phyloP scores from a whole-genome alignment of 2,113 vertebrate species.

The Sylvilagus bachmani region DNA sequence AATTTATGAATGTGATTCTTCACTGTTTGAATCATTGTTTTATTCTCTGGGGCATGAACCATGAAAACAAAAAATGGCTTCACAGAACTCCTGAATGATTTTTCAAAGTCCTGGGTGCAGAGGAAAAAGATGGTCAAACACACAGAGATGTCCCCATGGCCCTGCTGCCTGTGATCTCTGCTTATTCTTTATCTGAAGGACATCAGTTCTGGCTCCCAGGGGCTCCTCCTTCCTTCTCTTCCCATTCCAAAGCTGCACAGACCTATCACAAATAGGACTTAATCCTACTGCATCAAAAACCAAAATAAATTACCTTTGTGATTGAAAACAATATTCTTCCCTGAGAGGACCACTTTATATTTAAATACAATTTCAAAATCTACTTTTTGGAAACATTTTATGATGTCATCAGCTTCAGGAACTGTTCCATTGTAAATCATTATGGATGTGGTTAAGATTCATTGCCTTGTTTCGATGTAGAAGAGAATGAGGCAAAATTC shows the following conservation, averaged over 20 bases:
- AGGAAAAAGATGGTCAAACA: not conserved
- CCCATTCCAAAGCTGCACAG: not conserved
- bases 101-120: not conserved
- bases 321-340: not conserved
- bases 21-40: not conserved
- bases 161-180: not conserved
- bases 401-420: not conserved
- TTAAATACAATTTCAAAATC: conserved; percentile 48
- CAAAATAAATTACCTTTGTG: not conserved
- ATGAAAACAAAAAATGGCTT: not conserved
- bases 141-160: not conserved
- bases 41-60: not conserved
- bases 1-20: not conserved
- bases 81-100: not conserved
- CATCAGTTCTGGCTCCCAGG: not conserved
- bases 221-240: not conserved
- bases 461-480: not conserved
- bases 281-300: not conserved
- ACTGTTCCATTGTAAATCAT: not conserved
- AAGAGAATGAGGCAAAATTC: not conserved
- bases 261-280: not conserved
- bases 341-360: not conserved
- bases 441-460: not conserved
- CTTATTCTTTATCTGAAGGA: not conserved
- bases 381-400: not conserved